phyloP scores from a whole-genome alignment of 2,888 invertebrate genomes.

The Suillia variegata region DNA sequence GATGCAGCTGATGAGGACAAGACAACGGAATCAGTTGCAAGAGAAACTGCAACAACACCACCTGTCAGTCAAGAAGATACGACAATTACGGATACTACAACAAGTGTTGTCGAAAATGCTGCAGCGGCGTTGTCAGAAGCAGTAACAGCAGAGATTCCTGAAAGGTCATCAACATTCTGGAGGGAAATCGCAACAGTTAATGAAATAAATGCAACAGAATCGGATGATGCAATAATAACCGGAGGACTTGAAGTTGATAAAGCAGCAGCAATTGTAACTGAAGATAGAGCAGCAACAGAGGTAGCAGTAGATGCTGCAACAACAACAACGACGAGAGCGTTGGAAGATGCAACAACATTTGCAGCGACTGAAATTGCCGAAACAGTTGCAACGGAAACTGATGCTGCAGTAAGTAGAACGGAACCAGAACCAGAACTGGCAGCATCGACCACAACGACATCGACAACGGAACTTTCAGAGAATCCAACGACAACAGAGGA shows the following conservation, averaged over 20 bases:
- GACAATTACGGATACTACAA: too few species aligned
- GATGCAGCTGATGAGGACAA: not conserved
- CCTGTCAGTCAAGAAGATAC: too few species aligned
- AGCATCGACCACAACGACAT: slow-evolving; percentile 11
- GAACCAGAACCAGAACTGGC: not conserved
- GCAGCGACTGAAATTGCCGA: not conserved
- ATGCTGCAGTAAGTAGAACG: too few species aligned
- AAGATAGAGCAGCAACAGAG: not conserved
- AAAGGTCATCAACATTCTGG: not conserved
- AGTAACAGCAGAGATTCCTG: not conserved
- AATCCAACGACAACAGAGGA: slow-evolving; percentile 17
- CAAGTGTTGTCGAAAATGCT: too few species aligned
- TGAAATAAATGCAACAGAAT: not conserved
- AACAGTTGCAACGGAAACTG: not conserved
- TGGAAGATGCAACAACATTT: not conserved
- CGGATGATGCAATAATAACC: too few species aligned
- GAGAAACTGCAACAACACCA: too few species aligned
- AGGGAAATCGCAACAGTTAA: not conserved
- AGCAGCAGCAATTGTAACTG: not conserved
- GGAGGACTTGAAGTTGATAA: not conserved
- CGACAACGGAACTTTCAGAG: slow-evolving; percentile 11
- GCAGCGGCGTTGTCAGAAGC: not conserved
- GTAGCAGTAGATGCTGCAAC: too few species aligned
- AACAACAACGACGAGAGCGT: not conserved
- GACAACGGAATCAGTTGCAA: not conserved